phyloP scores from a whole-genome alignment of 2,113 vertebrate genomes.

The Apus apus region DNA sequence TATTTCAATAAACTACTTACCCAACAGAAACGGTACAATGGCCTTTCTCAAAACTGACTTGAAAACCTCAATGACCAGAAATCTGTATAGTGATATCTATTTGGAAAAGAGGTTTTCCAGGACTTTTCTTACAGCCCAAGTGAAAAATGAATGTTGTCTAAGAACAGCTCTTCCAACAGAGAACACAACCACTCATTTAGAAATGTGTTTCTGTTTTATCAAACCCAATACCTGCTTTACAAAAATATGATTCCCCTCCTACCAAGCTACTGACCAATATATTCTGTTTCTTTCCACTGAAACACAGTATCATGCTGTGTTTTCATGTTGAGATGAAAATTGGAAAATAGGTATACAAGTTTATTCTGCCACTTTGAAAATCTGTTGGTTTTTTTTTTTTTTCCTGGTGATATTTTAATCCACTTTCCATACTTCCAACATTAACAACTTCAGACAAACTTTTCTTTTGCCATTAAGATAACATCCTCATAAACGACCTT shows the following conservation, averaged over 20 bases:
- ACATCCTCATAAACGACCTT: constrained; percentile 58
- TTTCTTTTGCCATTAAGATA: constrained; percentile 40
- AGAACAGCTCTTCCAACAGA: not conserved
- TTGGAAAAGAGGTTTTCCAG: not conserved
- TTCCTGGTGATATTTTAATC: constrained; percentile 67
- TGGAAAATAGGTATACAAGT: constrained; percentile 69
- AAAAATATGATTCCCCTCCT: not conserved
- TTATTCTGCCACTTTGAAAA: constrained; percentile 60
- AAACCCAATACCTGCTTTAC: not conserved
- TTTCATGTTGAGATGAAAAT: constrained; percentile 74
- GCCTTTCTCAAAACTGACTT: not conserved
- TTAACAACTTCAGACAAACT: constrained; percentile 68
- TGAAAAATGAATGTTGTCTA: not conserved
- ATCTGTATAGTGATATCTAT: not conserved
- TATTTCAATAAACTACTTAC: no score
- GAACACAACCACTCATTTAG: not conserved
- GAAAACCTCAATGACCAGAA: not conserved
- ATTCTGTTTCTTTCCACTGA: constrained; percentile 26
- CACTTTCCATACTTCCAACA: constrained; percentile 50
- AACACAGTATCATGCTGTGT: constrained; percentile 56
- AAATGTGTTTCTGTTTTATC: constrained; percentile 8
- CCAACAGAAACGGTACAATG: not conserved
- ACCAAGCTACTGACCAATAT: not conserved
- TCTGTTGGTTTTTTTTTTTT: not conserved
- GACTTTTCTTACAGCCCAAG: not conserved